Conservation (phyloP, 2,888 invertebrate species). For the Cephus nigrinus region DNA sequence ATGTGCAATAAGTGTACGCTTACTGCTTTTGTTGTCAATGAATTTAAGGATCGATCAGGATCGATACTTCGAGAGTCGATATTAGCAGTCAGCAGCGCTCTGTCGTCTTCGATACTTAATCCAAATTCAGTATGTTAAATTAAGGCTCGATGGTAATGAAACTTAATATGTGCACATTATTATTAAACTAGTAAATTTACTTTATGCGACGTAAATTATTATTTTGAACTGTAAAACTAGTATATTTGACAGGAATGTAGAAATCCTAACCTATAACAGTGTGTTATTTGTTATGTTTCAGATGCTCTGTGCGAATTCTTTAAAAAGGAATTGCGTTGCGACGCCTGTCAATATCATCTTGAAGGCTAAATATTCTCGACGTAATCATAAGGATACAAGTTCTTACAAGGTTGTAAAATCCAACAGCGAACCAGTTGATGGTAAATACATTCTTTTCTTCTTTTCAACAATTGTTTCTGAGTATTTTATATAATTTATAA, state of each 20-base stretch:
- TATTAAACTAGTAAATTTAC: neutral
- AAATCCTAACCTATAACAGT: neutral
- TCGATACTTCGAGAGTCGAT: conserved; percentile 16
- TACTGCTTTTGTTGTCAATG: neutral
- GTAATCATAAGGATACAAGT: conserved; percentile 54
- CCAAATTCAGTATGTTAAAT: conserved; percentile 24
- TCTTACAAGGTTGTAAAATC: conserved; percentile 53
- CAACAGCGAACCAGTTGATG: conserved; percentile 46
- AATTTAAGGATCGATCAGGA: neutral
- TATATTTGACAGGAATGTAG: neutral
- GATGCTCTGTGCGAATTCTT: conserved; percentile 59
- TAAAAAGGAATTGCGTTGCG: conserved; percentile 44
- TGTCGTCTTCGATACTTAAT: conserved; percentile 19
- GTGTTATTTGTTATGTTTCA: conserved; percentile 34
- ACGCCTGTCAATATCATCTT: conserved; percentile 42
- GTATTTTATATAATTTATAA: neutral
- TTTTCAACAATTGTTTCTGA: neutral
- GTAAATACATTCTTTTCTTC: conserved; percentile 27
- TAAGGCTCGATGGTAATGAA: conserved; percentile 16
- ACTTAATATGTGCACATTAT: conserved; percentile 9
- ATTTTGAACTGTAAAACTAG: neutral
- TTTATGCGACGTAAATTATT: neutral
- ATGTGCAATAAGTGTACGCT: neutral
- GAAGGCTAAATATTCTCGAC: conserved; percentile 54
- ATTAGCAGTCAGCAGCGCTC: neutral